Evolutionary conservation across 2,113 vertebrate genomes (phyloP).

Genomic region (Vidua macroura): DNA sequence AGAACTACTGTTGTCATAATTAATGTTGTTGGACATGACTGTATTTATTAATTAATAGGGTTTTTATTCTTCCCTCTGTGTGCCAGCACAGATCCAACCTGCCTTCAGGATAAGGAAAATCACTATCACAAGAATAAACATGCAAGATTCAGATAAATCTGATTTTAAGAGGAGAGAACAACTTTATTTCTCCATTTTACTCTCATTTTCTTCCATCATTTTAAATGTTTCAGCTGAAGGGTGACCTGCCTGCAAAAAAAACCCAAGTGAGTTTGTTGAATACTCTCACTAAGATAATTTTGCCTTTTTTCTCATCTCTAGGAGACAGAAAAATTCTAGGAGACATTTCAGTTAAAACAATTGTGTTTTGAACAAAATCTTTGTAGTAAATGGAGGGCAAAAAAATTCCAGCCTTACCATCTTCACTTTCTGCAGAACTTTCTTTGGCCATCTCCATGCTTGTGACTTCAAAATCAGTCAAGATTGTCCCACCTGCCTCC

Average conservation of each 20-base stretch:
- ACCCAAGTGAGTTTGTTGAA: not conserved
- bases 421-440: constrained; percentile 72
- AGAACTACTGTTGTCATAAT: not conserved
- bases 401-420: constrained; percentile 71
- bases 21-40: not conserved
- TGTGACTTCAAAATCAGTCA: constrained; percentile 84
- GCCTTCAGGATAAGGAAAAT: not conserved
- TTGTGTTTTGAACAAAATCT: not conserved
- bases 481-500: constrained; percentile 83
- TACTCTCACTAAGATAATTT: not conserved
- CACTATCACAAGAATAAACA: not conserved
- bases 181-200: not conserved
- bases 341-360: not conserved
- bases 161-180: not conserved
- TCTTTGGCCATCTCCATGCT: constrained; percentile 80
- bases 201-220: not conserved
- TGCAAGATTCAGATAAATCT: not conserved
- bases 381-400: not conserved
- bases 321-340: not conserved
- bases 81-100: not conserved
- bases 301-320: not conserved
- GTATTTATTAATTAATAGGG: not conserved
- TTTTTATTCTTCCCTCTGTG: not conserved
- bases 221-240: not conserved
- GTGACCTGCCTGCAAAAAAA: not conserved